Base-by-base conservation (phyloP, 2,888 invertebrate genomes). In the Lypha dubia region DNA sequence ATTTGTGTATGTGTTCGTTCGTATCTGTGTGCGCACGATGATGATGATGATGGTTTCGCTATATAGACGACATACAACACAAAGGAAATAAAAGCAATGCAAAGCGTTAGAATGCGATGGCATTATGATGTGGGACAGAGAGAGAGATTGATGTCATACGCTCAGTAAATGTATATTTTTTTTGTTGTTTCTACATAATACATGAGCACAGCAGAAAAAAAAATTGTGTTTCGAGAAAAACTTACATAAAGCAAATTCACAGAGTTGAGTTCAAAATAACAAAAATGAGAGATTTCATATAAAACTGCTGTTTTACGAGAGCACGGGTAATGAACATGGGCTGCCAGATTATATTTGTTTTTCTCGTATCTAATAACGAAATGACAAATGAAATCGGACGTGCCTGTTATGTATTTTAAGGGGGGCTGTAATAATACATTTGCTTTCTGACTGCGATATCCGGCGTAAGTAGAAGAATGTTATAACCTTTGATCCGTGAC, bases 201-300 rank as follows among this genome's bases (percentile, higher is more conserved):
- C 63, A 84, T 79, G 84, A 84, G 77, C 51, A 77, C 63, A 63
- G 74, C 74, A 81, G 74, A 80, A 81, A 81, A 63, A n/a, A n/a
- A n/a, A n/a, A n/a, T n/a, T 76, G 70, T 75, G 17, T 82, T 75
- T 82, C 68, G 58, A 77, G 58, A 75, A 84, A 83, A 83, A 74
- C 86, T 81, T 86, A 84, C 81, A 83, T 86, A 83, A 83, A 83
- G 85, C 85, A 74, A 76, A 76, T 83, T 74, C 41, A 74, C 62
- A 56, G 44, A 74, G 56, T 46, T 67, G 77, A 80, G 71, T 71
- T 62, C 60, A 71, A 63, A 84, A 84, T 56, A 77, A 79, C 74
- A 68, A 77, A 84, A 81, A 70, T 68, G 74, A 84, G 81, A 77
- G 77, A 80, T 84, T 79, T 76, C 60, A 38, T 62, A 81, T 81